Percentiles rank a stretch among this genome's conserved stretches.
phyloP scores from a whole-genome alignment of 2,888 invertebrate genomes.

The Bruchidius siliquastri region DNA sequence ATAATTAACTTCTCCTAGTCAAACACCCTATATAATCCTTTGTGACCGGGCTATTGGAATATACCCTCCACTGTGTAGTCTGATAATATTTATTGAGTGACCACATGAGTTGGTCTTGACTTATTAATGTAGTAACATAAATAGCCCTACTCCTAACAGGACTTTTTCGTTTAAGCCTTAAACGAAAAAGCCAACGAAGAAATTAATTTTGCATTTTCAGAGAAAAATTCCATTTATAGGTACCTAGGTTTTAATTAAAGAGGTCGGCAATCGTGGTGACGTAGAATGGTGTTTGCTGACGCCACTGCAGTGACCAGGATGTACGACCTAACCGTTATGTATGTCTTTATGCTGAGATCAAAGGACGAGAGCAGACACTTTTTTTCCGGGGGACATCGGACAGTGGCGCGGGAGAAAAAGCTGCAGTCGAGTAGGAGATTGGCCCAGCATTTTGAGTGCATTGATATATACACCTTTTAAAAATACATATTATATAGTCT shows the following conservation, averaged over 20 bases:
- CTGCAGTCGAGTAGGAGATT: too few species aligned
- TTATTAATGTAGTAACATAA: too few species aligned
- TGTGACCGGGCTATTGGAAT: too few species aligned
- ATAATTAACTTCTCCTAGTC: too few species aligned
- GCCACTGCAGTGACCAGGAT: not conserved
- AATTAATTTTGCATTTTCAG: not conserved
- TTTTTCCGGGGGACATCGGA: not conserved
- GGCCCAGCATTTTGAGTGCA: too few species aligned
- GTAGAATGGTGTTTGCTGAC: not conserved
- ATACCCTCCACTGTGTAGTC: too few species aligned
- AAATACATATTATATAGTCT: too few species aligned
- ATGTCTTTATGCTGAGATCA: conserved; percentile 30
- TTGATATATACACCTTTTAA: too few species aligned
- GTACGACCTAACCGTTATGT: not conserved
- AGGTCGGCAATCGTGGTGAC: not conserved
- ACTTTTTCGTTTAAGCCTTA: not conserved
- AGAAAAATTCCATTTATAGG: not conserved
- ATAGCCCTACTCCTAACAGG: not conserved
- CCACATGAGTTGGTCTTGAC: too few species aligned
- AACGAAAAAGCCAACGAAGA: not conserved
- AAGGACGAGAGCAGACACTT: conserved; percentile 18
- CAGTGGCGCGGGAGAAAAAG: not conserved
- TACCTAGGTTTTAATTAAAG: not conserved
- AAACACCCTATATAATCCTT: too few species aligned
- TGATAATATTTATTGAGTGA: too few species aligned